Conservation (phyloP, 2,888 invertebrate genomes). For the Phaonia tiefii region DNA sequence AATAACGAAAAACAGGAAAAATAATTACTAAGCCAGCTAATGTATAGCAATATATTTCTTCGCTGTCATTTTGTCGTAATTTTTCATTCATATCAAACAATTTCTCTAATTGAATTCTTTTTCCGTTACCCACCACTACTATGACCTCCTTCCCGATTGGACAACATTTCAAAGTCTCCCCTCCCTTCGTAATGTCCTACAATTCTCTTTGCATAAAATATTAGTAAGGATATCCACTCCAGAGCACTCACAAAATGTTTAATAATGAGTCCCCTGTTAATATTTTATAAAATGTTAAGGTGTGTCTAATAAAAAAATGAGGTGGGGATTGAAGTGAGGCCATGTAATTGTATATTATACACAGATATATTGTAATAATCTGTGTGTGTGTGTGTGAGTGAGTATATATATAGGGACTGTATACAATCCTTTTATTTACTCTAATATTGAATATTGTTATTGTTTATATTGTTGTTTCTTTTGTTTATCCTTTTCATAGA, state of each 20-base stretch:
- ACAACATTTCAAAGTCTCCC: too few relatives aligned
- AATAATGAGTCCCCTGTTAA: slow-evolving; percentile 64
- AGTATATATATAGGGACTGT: too few relatives aligned
- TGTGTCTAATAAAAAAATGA: slow-evolving; percentile 6
- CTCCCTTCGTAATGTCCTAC: background rate
- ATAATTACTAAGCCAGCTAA: slow-evolving; percentile 17
- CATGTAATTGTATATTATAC: background rate
- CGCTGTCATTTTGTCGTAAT: slow-evolving; percentile 11
- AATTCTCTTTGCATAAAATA: slow-evolving; percentile 56
- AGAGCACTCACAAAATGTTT: slow-evolving; percentile 27
- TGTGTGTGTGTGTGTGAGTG: too few relatives aligned
- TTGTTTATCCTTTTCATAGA: background rate
- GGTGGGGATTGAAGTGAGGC: background rate
- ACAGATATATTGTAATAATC: background rate
- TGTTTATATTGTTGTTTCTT: slow-evolving; percentile 29
- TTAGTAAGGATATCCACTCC: slow-evolving; percentile 34
- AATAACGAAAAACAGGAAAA: background rate
- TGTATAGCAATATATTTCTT: background rate
- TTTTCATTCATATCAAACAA: slow-evolving; percentile 50
- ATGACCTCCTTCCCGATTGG: background rate
- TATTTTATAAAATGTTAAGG: slow-evolving; percentile 56
- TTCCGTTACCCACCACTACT: background rate
- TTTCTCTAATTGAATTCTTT: slow-evolving; percentile 63
- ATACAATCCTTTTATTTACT: slow-evolving; percentile 27
- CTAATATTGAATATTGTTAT: slow-evolving; percentile 7